phyloP scores from a whole-genome alignment of 2,888 invertebrate species.

The Cosmia pyralina region DNA sequence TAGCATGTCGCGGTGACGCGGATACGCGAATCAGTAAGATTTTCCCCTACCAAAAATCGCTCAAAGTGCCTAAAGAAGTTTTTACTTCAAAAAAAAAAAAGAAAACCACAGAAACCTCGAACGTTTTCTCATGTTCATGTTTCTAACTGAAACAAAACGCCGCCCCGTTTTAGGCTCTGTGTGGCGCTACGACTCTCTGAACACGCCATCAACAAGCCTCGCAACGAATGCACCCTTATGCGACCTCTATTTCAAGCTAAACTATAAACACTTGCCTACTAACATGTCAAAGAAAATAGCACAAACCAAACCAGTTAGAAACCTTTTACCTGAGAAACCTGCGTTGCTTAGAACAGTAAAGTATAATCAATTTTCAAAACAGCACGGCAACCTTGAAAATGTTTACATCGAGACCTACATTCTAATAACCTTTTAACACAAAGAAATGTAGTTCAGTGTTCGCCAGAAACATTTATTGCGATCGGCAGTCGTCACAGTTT shows the following conservation, averaged over 20 bases:
- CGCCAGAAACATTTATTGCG: conserved; percentile 78
- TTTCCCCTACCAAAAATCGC: too few relatives aligned
- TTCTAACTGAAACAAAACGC: conserved; percentile 24
- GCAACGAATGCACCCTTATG: neutral
- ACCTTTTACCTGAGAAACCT: conserved; percentile 6
- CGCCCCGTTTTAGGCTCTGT: conserved; percentile 22
- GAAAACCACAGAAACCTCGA: conserved; percentile 2
- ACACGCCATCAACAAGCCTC: conserved; percentile 10
- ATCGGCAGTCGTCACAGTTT: conserved; percentile 80
- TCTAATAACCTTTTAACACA: conserved; percentile 87
- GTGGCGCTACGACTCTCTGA: conserved; percentile 7
- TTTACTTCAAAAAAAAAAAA: too few relatives aligned
- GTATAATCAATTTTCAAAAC: conserved; percentile 72
- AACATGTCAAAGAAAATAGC: conserved; percentile 24
- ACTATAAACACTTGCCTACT: neutral
- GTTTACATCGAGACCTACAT: conserved; percentile 81
- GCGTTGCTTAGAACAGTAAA: conserved; percentile 32
- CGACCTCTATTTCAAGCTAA: neutral
- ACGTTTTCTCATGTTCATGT: neutral
- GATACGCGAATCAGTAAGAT: too few relatives aligned
- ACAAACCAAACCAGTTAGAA: neutral
- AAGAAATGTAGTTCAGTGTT: conserved; percentile 81
- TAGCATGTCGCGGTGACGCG: too few relatives aligned
- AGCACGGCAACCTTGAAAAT: conserved; percentile 78
- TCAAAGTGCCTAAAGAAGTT: too few relatives aligned